phyloP scores from a whole-genome alignment of 2,113 vertebrate species.

The Pardalotus punctatus region DNA sequence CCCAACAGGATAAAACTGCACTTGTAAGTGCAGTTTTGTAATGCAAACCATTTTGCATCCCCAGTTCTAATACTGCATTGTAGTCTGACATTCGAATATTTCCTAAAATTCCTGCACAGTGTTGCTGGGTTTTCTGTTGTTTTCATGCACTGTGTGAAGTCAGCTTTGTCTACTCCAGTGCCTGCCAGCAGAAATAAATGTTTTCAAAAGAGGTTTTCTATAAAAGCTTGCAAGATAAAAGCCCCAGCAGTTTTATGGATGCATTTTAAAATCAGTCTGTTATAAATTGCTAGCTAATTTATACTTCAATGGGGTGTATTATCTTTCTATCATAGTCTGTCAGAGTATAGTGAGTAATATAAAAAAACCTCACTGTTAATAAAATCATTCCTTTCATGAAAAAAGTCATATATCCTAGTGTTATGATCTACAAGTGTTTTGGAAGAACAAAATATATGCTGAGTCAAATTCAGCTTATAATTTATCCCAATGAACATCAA shows the following conservation, averaged over 20 bases:
- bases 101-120: not conserved
- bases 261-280: not conserved
- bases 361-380: not conserved
- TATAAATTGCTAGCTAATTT: conserved; percentile 21
- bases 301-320: not conserved
- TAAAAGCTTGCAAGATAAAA: conserved; percentile 1
- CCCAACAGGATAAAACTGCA: not conserved
- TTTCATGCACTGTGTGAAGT: not conserved
- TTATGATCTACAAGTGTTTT: not conserved
- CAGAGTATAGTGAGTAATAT: not conserved
- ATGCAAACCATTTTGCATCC: not conserved
- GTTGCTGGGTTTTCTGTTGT: not conserved
- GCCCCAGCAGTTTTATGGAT: not conserved
- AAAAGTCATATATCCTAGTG: not conserved
- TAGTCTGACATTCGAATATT: not conserved
- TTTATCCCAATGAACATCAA: not conserved
- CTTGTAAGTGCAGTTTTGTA: not conserved
- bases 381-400: not conserved
- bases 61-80: not conserved
- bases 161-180: not conserved
- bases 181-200: not conserved
- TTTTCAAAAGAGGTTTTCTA: not conserved
- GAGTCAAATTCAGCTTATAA: not conserved
- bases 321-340: not conserved
- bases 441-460: not conserved